A percentile compares a stretch with the other conserved stretches of the same genome.
These are phyloP conservation scores for Pseudochirops cupreus DNA, from an alignment of 2,797 vertebrate genomes.

Conservation along the genomic window DNA sequence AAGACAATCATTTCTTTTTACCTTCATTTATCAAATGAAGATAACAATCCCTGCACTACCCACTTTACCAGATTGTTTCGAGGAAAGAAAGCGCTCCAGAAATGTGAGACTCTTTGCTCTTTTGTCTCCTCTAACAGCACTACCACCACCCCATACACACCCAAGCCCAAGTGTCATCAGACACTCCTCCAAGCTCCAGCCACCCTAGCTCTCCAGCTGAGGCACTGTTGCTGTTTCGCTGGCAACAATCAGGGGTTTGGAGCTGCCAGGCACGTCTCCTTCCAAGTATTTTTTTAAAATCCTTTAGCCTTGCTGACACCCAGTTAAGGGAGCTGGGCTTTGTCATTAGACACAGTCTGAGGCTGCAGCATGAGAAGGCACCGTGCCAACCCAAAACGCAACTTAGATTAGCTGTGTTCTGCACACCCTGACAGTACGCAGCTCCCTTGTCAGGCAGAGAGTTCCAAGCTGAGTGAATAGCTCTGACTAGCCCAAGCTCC, in stretches of 20 bases:
- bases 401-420: constrained; percentile 50
- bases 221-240: constrained; percentile 72
- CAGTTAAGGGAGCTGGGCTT: constrained; percentile 67
- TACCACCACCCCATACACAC: background rate
- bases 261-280: constrained; percentile 74
- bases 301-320: constrained; percentile 71
- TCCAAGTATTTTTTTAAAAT: constrained; percentile 74
- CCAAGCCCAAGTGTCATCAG: constrained; percentile 48
- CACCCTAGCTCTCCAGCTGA: background rate
- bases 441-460: constrained; percentile 13
- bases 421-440: constrained; percentile 17
- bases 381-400: constrained; percentile 43
- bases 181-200: constrained; percentile 35
- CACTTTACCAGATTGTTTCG: background rate
- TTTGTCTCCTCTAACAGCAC: background rate
- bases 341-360: constrained; percentile 61
- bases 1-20: background rate
- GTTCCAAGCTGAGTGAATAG: constrained; percentile 26
- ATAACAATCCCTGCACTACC: background rate
- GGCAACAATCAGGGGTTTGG: constrained; percentile 70
- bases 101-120: background rate
- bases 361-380: constrained; percentile 67
- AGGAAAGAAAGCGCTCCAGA: background rate
- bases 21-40: background rate
- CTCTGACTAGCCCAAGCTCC: background rate